A percentile compares a stretch with the other conserved stretches of the same genome.
Evolutionary conservation across 2,113 vertebrate genomes (phyloP).

Genomic region (Chrysemys picta): DNA sequence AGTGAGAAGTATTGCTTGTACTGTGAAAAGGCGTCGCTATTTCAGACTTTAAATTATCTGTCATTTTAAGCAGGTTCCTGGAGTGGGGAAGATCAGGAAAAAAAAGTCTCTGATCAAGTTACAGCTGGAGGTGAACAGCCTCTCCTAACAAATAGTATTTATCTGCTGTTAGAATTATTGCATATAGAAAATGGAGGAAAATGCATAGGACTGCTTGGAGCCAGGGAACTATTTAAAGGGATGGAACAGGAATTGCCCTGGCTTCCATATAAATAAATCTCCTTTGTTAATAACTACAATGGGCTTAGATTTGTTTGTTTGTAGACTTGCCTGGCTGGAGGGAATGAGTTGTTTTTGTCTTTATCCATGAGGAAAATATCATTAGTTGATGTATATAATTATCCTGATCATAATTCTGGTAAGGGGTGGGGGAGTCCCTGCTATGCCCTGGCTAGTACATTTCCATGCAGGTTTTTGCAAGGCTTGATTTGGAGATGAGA

Average conservation of each 20-base stretch:
- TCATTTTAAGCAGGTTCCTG: background rate
- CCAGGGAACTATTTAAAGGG: background rate
- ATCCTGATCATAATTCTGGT: background rate
- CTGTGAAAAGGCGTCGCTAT: background rate
- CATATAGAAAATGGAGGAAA: background rate
- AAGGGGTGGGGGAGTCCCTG: background rate
- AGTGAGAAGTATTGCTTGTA: background rate
- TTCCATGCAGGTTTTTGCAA: background rate
- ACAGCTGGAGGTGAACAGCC: background rate
- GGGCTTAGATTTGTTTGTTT: background rate
- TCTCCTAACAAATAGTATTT: background rate
- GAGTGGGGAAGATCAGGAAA: background rate
- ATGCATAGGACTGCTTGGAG: background rate
- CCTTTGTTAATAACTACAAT: background rate
- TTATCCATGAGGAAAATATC: background rate
- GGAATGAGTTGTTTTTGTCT: background rate
- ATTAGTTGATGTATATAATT: background rate
- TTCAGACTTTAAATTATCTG: background rate
- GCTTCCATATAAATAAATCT: background rate
- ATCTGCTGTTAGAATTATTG: background rate
- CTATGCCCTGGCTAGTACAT: background rate
- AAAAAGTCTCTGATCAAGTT: background rate
- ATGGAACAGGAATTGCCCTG: accelerated
- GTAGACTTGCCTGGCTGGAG: background rate
- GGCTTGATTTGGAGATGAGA: background rate